Evolutionary conservation across 1,140 invertebrate species (phyloP), one percentile per base, ranked within the genome.

Genomic region (Philotrypesis tridentata): DNA sequence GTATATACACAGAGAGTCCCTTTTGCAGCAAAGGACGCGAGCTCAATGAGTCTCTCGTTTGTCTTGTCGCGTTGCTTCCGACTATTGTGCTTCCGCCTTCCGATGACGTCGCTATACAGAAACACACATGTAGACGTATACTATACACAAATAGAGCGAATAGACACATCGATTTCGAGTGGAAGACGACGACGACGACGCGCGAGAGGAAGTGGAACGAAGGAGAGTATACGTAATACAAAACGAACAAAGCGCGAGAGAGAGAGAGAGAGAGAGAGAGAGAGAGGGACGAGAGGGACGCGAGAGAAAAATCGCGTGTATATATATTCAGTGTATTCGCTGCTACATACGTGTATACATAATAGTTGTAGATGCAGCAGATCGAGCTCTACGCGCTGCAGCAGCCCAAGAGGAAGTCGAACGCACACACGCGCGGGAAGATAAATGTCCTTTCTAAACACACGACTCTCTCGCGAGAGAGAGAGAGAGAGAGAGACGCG

Each of bases 371-470:
- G n/a, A n/a, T n/a, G n/a, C n/a, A n/a, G n/a, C n/a, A n/a, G n/a
- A n/a, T n/a, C n/a, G n/a, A n/a, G n/a, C n/a, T n/a, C n/a, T n/a
- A n/a, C n/a, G n/a, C n/a, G n/a, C n/a, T n/a, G n/a, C n/a, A 17
- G 27, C 2, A 33, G 31, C 29, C 33, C 29, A 17, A 29, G 67
- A 70, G 67, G 67, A 70, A 70, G 67, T 70, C 67, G 67, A 9
- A 70, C 21, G 21, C 31, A 37, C n/a, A n/a, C n/a, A n/a, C n/a
- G n/a, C 31, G 31, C 31, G 14, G 67, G 21, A 70, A 70, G 67
- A 70, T 33, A 33, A 70, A 70, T 70, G 67, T 70, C 67, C 67
- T 70, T 70, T 70, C 67, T 70, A 70, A 70, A 70, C 4, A 21
- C n/a, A 6, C 60, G 60, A 65, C 61, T 29, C 3, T n/a, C 4